Percentiles rank a stretch among this genome's conserved stretches.
These are phyloP conservation scores for Caenorhabditis brenneri DNA, from an alignment of 1,140 invertebrate genomes.

Conservation along the genomic window DNA sequence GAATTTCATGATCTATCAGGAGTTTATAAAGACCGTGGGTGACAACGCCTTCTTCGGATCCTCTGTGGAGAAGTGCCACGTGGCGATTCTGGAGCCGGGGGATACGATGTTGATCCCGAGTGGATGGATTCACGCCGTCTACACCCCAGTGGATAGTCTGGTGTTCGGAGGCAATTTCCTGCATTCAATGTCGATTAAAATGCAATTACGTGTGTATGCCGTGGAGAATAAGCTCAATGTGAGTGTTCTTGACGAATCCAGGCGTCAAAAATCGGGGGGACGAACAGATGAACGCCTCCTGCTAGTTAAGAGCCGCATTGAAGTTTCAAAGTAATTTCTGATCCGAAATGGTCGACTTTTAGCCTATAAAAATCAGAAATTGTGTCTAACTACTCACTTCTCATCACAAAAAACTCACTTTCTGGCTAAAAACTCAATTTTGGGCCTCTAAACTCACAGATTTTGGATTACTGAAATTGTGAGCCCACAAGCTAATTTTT, in stretches of 20 bases:
- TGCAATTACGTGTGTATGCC: slow-evolving; percentile 79
- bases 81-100: slow-evolving; percentile 79
- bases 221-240: slow-evolving; percentile 83
- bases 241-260: background rate
- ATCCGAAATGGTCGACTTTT: too few species aligned
- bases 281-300: too few species aligned
- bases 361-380: too few species aligned
- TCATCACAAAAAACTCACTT: slow-evolving; percentile 62
- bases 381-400: too few species aligned
- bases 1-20: slow-evolving; percentile 87
- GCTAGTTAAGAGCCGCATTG: too few species aligned
- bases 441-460: background rate
- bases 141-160: slow-evolving; percentile 90
- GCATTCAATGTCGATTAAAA: slow-evolving; percentile 83
- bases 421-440: slow-evolving; percentile 25
- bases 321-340: too few species aligned
- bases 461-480: too few species aligned
- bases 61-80: slow-evolving; percentile 87
- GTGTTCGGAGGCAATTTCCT: slow-evolving; percentile 98
- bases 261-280: too few species aligned
- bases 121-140: slow-evolving; percentile 95
- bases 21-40: slow-evolving; percentile 79
- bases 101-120: slow-evolving; percentile 95
- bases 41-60: slow-evolving; percentile 93
- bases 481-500: too few species aligned